Conservation (phyloP, 2,113 vertebrate genomes). For the Addax nasomaculatus region DNA sequence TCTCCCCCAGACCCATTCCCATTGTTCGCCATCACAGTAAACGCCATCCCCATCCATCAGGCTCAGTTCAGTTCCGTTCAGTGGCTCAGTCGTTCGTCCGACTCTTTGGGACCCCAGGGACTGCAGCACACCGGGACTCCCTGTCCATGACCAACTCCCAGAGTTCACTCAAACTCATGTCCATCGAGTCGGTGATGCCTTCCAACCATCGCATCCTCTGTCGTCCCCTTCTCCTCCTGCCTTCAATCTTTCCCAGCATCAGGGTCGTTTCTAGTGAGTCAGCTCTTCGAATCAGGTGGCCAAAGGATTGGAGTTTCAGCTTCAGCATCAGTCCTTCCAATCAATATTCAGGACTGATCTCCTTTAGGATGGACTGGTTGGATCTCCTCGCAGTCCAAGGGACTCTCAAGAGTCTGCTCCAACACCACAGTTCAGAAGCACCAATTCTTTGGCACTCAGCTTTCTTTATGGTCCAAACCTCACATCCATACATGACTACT, state of each 20-base stretch:
- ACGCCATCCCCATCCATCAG: neutral
- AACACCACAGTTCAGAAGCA: neutral
- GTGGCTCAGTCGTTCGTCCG: fast-evolving
- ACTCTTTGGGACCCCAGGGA: neutral
- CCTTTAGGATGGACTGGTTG: neutral
- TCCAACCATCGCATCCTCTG: neutral
- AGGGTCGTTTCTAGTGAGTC: neutral
- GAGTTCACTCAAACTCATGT: neutral
- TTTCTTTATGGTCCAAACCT: neutral
- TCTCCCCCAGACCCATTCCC: too few relatives aligned
- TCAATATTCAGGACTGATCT: neutral
- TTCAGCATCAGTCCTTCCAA: neutral
- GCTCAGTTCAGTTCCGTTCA: neutral
- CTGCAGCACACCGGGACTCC: fast-evolving
- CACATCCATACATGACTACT: neutral
- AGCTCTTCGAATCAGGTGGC: neutral
- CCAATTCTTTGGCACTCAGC: neutral
- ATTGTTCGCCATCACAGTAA: neutral
- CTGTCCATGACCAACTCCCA: neutral
- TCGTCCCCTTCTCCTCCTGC: neutral
- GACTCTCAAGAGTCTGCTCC: neutral
- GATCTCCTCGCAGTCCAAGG: neutral
- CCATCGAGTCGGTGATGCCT: fast-evolving
- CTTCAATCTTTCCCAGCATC: neutral
- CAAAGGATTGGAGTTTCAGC: neutral